phyloP scores from a whole-genome alignment of 2,113 vertebrate species.

The Hylia prasina region DNA sequence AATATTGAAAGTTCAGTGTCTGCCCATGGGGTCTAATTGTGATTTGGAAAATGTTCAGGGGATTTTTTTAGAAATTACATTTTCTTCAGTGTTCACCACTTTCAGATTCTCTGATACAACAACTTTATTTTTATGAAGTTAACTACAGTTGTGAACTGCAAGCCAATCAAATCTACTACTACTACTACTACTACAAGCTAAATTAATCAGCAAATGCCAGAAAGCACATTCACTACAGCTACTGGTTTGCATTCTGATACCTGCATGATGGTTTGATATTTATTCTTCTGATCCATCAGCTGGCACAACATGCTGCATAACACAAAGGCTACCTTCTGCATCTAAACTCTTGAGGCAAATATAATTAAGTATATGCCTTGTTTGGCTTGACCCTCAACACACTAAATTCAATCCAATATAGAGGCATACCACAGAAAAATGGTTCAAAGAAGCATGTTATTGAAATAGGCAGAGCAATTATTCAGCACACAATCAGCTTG shows the following conservation, averaged over 20 bases:
- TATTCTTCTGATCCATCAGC: neutral
- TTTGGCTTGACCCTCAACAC: neutral
- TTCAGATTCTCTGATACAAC: neutral
- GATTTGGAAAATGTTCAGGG: neutral
- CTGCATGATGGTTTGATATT: neutral
- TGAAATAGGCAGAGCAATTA: neutral
- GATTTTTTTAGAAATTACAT: constrained; percentile 1
- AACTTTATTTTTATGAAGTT: neutral
- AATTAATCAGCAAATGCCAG: neutral
- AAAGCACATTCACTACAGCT: neutral
- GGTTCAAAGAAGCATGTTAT: neutral
- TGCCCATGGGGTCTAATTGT: neutral
- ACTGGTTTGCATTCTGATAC: neutral
- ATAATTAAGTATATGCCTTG: neutral
- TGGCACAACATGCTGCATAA: neutral
- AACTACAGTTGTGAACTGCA: constrained; percentile 5
- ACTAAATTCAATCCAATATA: neutral
- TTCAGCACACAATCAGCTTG: neutral
- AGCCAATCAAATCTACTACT: neutral
- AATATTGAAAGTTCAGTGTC: neutral
- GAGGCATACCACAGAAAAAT: neutral
- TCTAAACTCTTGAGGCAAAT: neutral
- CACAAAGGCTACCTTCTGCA: neutral
- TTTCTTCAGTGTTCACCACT: neutral
- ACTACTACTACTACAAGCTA: neutral